phyloP scores from a whole-genome alignment of 2,797 vertebrate species.

The Chromis chromis region DNA sequence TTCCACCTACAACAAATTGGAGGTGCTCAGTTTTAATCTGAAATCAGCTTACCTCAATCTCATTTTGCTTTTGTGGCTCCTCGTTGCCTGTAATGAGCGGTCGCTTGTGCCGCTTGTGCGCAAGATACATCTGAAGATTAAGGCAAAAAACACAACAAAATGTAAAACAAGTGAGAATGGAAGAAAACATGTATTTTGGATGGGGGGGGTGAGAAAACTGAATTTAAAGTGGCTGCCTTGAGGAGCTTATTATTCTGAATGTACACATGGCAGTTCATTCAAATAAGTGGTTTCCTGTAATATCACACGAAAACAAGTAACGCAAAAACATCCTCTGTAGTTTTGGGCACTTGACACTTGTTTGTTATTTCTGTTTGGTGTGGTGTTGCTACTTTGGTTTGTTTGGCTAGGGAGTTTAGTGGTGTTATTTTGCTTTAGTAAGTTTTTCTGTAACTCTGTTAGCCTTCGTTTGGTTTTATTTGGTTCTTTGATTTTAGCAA shows the following conservation, averaged over 20 bases:
- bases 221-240: conserved; percentile 38
- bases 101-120: conserved; percentile 28
- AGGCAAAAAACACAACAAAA: conserved; percentile 47
- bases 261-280: conserved; percentile 55
- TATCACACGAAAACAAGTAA: conserved; percentile 47
- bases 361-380: too few species aligned
- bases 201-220: conserved; percentile 20
- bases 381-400: too few species aligned
- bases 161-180: conserved; percentile 27
- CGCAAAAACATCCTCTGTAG: conserved; percentile 40
- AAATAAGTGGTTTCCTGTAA: conserved; percentile 60
- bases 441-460: too few species aligned
- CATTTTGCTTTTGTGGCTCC: conserved; percentile 76
- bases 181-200: conserved; percentile 56
- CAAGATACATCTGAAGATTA: conserved; percentile 72
- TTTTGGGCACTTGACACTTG: too few species aligned
- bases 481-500: too few species aligned
- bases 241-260: conserved; percentile 52
- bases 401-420: too few species aligned
- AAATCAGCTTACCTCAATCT: conserved; percentile 85
- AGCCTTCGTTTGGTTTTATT: too few species aligned
- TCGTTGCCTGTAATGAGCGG: conserved; percentile 72
- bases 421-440: too few species aligned
- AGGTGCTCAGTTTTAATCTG: conserved; percentile 79
- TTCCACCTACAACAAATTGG: conserved; percentile 75